Conservation (phyloP, 2,797 vertebrate species). For the Erethizon dorsatum region DNA sequence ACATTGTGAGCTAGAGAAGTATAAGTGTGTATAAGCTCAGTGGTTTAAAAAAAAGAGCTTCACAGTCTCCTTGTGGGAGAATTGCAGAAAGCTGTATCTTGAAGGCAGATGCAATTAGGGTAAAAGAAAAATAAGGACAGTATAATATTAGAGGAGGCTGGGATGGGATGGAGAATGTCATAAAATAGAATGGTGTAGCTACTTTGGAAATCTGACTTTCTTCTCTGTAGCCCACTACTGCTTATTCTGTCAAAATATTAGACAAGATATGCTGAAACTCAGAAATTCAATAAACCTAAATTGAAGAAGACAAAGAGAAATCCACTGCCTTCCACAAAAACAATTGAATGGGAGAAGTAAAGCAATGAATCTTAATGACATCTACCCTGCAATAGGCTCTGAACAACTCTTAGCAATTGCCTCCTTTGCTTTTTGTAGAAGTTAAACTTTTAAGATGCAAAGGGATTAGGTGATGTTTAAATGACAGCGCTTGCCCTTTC, state of each 20-base stretch:
- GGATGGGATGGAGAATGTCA: background rate
- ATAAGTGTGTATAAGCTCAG: background rate
- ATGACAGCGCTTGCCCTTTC: conserved; percentile 90
- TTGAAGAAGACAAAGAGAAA: conserved; percentile 96
- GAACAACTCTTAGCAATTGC: conserved; percentile 95
- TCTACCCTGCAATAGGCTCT: conserved; percentile 87
- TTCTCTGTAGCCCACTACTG: conserved; percentile 71
- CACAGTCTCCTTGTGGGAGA: conserved; percentile 18
- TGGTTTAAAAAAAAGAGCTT: conserved; percentile 18
- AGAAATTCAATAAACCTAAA: conserved; percentile 93
- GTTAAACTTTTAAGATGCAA: conserved; percentile 94
- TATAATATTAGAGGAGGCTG: conserved; percentile 49
- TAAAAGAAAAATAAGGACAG: background rate
- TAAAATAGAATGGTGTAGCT: conserved; percentile 64
- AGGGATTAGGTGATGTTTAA: conserved; percentile 91
- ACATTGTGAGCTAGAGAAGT: conserved; percentile 15
- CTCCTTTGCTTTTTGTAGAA: conserved; percentile 96
- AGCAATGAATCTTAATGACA: conserved; percentile 90
- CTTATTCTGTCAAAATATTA: conserved; percentile 92
- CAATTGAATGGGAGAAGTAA: conserved; percentile 96
- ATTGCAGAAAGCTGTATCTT: conserved; percentile 40
- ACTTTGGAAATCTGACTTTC: conserved; percentile 59
- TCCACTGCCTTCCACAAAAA: conserved; percentile 93
- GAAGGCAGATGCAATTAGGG: background rate
- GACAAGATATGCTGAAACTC: conserved; percentile 92